Evolutionary conservation across 2,113 vertebrate genomes (phyloP), one percentile per base, ranked within the genome.

Genomic region (Cryptoleucopteryx plumbea): DNA sequence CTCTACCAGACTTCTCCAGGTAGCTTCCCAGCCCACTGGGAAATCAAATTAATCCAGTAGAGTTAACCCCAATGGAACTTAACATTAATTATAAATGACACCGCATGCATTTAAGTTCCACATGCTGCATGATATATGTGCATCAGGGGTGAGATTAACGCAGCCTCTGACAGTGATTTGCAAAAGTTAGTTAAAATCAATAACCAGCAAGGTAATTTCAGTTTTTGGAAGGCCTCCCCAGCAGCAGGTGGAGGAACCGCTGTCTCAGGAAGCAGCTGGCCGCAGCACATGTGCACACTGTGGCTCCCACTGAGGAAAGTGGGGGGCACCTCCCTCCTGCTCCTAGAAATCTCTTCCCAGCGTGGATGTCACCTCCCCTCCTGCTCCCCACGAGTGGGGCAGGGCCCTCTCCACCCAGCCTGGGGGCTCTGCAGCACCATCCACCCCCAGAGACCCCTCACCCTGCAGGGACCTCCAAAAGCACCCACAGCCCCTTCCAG

Each of bases 281-380:
- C 13, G 5, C 2, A 1, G 63, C 10, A 22, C 26, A 16, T 1
- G 1, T 2, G 10, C 14, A 16, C 20, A 2, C 31, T 50, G 9
- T 0, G 26, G 34, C 58, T 70, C 63, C 19, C 5, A 4, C 47
- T 0, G 0, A 32, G 81, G 31, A 4, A 34, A 55, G 36, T 2
- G 17, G 59, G 22, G 55, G 81, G 53, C 40, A n/a, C 29, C 58
- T 25, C 7, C 34, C 45, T 38, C 43, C 66, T 26, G 11, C 22
- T 66, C 72, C 63, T 18, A 3, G 34, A 40, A 67, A 42, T 3
- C 47, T 13, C 52, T 43, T n/a, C 47, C 13, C 53, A 68, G 55
- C 16, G 0, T 13, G 32, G 13, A 25, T 47, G 32, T 43, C 42
- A 9, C 29, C 52, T 58, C 50, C 38, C 10, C 29, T 11, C 34